These are phyloP conservation scores for Lasioglossum albipes DNA, from an alignment of 1,140 invertebrate genomes.

Conservation along the genomic window DNA sequence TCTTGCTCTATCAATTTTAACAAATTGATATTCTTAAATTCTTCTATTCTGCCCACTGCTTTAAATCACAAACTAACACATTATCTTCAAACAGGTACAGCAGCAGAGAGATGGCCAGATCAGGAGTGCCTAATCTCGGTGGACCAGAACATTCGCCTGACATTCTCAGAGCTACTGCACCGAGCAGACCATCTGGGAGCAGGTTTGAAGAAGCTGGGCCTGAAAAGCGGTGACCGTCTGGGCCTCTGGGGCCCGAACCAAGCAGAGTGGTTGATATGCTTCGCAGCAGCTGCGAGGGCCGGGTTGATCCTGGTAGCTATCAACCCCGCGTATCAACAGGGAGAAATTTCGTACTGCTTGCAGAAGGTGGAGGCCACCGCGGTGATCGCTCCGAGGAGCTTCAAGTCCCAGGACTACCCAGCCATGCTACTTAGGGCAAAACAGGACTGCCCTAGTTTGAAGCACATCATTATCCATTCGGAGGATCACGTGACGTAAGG, in stretches of 20 bases:
- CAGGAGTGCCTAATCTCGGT: slow-evolving; percentile 82
- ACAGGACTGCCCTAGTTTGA: slow-evolving; percentile 73
- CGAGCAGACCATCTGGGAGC: slow-evolving; percentile 90
- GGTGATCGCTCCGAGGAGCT: slow-evolving; percentile 84
- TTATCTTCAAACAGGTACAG: slow-evolving; percentile 67
- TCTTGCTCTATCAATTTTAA: no score
- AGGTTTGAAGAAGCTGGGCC: slow-evolving; percentile 87
- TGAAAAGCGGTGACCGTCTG: slow-evolving; percentile 90
- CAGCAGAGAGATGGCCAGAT: slow-evolving; percentile 81
- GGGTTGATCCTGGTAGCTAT: slow-evolving; percentile 92
- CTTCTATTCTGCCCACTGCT: no score
- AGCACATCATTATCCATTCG: slow-evolving; percentile 81
- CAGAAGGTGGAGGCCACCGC: slow-evolving; percentile 89
- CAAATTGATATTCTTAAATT: no score
- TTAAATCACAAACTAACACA: no score
- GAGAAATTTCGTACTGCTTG: slow-evolving; percentile 90
- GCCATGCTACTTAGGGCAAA: slow-evolving; percentile 81
- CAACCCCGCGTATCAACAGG: slow-evolving; percentile 90
- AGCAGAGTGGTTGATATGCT: slow-evolving; percentile 89
- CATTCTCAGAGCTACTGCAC: slow-evolving; percentile 83
- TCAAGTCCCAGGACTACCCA: slow-evolving; percentile 88
- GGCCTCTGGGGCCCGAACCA: slow-evolving; percentile 95
- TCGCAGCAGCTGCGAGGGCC: slow-evolving; percentile 88
- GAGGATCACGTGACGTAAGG: slow-evolving; percentile 80
- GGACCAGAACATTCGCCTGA: slow-evolving; percentile 83